Conservation (phyloP, 2,113 vertebrate genomes). For the Atrichornis clamosus region DNA sequence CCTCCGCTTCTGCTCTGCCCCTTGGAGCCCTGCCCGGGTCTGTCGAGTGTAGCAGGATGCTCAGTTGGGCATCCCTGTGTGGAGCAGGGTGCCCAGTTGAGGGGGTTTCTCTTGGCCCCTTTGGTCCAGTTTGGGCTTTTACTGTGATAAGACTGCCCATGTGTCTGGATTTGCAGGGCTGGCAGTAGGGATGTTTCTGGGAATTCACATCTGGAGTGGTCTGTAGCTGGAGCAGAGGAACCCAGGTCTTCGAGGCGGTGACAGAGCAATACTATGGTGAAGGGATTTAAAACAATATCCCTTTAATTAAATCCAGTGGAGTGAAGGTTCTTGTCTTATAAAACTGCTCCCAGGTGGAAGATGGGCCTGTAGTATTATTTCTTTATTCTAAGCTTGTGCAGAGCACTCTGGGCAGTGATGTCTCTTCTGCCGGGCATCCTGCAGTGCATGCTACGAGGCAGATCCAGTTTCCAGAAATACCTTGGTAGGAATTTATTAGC, state of each 20-base stretch:
- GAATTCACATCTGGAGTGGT: background rate
- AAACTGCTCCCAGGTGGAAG: background rate
- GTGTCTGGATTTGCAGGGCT: background rate
- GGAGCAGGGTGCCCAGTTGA: background rate
- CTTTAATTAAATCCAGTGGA: background rate
- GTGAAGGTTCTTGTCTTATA: background rate
- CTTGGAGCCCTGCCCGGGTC: background rate
- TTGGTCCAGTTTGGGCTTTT: background rate
- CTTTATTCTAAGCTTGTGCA: background rate
- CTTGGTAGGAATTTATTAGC: background rate
- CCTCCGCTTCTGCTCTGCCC: background rate
- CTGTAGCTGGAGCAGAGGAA: background rate
- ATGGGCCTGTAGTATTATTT: background rate
- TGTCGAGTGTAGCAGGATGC: background rate
- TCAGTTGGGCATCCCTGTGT: background rate
- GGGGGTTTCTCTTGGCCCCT: background rate
- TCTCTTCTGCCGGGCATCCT: background rate
- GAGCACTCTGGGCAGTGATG: background rate
- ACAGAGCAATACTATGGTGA: background rate
- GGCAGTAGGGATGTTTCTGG: background rate
- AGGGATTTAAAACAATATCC: background rate
- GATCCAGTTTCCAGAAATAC: background rate
- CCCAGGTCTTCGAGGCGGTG: background rate
- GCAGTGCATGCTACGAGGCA: background rate
- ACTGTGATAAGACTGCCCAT: background rate